A percentile compares a stretch with the other conserved stretches of the same genome.
phyloP scores from a whole-genome alignment of 2,888 invertebrate species.

The Ormyrus nitidulus region DNA sequence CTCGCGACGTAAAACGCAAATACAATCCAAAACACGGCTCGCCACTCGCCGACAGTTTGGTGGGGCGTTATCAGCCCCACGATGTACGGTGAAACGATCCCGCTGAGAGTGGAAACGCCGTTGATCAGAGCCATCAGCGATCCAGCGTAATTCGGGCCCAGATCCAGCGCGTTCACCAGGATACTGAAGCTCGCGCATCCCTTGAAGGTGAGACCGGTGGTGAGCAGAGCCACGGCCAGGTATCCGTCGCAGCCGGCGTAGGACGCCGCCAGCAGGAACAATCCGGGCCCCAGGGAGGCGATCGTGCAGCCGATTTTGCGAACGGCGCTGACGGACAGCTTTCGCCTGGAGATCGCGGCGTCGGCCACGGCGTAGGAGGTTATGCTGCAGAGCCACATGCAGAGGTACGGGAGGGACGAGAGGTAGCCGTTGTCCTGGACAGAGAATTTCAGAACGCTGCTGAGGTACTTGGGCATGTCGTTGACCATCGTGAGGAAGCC shows the following conservation, averaged over 20 bases:
- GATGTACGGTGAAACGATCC: conserved; percentile 82
- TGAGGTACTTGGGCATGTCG: conserved; percentile 75
- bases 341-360: conserved; percentile 68
- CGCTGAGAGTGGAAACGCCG: conserved; percentile 84
- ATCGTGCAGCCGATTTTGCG: conserved; percentile 76
- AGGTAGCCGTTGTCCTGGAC: conserved; percentile 74
- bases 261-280: conserved; percentile 75
- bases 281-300: conserved; percentile 76
- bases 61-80: conserved; percentile 79
- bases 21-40: conserved; percentile 87
- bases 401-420: conserved; percentile 75
- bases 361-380: conserved; percentile 73
- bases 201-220: conserved; percentile 76
- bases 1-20: conserved; percentile 82
- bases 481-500: conserved; percentile 72
- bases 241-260: conserved; percentile 75
- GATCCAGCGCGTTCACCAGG: conserved; percentile 76
- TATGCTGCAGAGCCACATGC: conserved; percentile 75
- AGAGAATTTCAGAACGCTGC: conserved; percentile 73
- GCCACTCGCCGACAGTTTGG: conserved; percentile 80
- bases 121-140: conserved; percentile 76
- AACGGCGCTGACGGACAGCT: conserved; percentile 72
- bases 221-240: conserved; percentile 73
- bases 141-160: conserved; percentile 76
- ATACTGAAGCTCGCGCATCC: conserved; percentile 76